These are phyloP conservation scores for Bombus breviceps DNA, from an alignment of 1,140 invertebrate species.

Conservation along the genomic window DNA sequence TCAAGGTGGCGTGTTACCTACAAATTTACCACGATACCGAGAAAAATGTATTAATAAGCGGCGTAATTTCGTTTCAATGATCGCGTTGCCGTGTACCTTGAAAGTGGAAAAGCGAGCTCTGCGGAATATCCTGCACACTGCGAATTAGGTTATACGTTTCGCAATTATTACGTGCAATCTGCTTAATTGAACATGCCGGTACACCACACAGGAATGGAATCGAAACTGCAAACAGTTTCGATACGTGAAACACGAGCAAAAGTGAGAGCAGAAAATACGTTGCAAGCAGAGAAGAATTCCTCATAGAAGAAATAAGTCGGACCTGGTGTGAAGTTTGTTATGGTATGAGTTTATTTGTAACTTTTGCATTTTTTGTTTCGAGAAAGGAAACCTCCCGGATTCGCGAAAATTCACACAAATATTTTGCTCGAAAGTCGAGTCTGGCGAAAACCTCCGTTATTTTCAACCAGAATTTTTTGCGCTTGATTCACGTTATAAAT, in stretches of 20 bases:
- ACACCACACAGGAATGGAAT: not conserved
- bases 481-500: not conserved
- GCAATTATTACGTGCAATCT: slow-evolving; percentile 32
- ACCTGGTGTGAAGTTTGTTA: not conserved
- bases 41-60: slow-evolving; percentile 46
- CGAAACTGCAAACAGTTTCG: not conserved
- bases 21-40: not conserved
- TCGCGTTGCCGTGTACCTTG: slow-evolving; percentile 49
- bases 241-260: not conserved
- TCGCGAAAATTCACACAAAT: not conserved
- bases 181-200: slow-evolving; percentile 7
- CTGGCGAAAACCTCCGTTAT: not conserved
- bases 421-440: not conserved
- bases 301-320: not conserved
- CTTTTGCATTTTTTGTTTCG: not conserved
- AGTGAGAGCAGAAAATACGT: not conserved
- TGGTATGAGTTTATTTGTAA: not conserved
- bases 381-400: no score
- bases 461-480: not conserved
- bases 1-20: not conserved
- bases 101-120: slow-evolving; percentile 36
- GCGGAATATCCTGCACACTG: not conserved
- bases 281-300: not conserved
- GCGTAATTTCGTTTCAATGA: slow-evolving; percentile 36
- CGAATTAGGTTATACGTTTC: slow-evolving; percentile 8